A percentile compares a stretch with the other conserved stretches of the same genome.
Conservation (phyloP, 1,140 invertebrate genomes). For the Ceratina japonica region DNA sequence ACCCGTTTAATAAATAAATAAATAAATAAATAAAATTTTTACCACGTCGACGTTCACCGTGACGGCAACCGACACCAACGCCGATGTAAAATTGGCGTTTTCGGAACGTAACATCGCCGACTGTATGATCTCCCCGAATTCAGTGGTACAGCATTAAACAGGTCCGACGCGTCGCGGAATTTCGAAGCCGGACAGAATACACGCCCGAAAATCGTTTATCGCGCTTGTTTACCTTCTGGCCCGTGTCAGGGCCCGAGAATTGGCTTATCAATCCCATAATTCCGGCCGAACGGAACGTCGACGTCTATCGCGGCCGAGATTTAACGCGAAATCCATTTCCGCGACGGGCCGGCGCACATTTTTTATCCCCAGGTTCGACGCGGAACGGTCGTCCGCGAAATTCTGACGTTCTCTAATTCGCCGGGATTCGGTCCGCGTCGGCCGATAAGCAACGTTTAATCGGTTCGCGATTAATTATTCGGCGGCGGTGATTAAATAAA, state of each 20-base stretch:
- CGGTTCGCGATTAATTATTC: not conserved
- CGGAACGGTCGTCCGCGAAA: not conserved
- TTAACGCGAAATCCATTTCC: slow-evolving; percentile 14
- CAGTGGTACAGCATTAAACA: slow-evolving; percentile 26
- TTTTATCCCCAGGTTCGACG: not conserved
- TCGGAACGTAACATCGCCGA: not conserved
- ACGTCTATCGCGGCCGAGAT: slow-evolving; percentile 7
- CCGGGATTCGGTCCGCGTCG: too few relatives aligned
- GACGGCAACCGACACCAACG: too few relatives aligned
- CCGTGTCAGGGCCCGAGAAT: slow-evolving; percentile 47
- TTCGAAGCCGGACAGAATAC: slow-evolving; percentile 37
- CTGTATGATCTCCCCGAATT: slow-evolving; percentile 16
- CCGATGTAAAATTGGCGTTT: not conserved
- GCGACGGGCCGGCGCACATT: too few relatives aligned
- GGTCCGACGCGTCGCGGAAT: slow-evolving; percentile 26
- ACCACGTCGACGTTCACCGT: too few relatives aligned
- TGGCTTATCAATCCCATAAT: slow-evolving; percentile 54
- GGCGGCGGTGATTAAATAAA: not conserved
- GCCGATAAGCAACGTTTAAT: not conserved
- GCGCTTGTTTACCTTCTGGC: slow-evolving; percentile 37
- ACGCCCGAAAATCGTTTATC: slow-evolving; percentile 41
- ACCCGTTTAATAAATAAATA: too few relatives aligned
- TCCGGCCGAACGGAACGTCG: slow-evolving; percentile 34
- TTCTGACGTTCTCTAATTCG: too few relatives aligned
- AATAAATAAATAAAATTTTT: too few relatives aligned